Evolutionary conservation across 53 echinoderm and acorn worm species (phyloP), one percentile per base, ranked within the genome.

Genomic region (Mesocentrotus franciscanus): DNA sequence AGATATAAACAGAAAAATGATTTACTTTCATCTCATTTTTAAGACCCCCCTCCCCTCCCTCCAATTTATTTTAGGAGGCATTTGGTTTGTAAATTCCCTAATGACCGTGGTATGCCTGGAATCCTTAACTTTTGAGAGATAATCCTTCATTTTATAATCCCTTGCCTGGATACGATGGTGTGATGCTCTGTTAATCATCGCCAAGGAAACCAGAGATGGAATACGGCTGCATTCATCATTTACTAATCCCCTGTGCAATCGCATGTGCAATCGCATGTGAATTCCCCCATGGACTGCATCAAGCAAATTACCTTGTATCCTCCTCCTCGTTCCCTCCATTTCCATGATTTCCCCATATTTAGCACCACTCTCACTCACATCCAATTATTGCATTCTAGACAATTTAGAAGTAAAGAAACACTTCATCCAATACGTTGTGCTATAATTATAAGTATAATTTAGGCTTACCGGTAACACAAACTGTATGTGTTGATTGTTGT

Each of bases 101-200:
- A 81, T 42, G 36, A 87, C 87, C 49, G 39, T 22, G 49, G 55
- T 55, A 55, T 84, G 84, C 42, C 1, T 84, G 84, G 84, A 49
- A 87, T 58, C 57, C 58, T 27, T 27, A 24, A 75, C 5, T 58
- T 13, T 87, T n/a, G 58, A 27, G 18, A 87, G 18, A 59, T 27
- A 87, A 58, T 87, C 87, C 87, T 56, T 57, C 58, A 87, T 2
- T 56, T 56, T 13, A 58, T 58, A 49, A 24, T 35, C 58, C 56
- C 12, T 12, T 87, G 87, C 81, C 81, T 87, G 59, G 87, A 58
- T 58, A 27, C 59, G 1, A 27, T 57, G 59, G n/a, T 87, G 59
- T 87, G 58, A 87, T 68, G 91, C 91, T 91, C 91, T 91, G 91
- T 61, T 91, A 91, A 91, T 91, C 68, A 91, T 91, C 91, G 22